These are phyloP conservation scores for Molanna angustata DNA, from an alignment of 2,888 invertebrate genomes.

Conservation along the genomic window DNA sequence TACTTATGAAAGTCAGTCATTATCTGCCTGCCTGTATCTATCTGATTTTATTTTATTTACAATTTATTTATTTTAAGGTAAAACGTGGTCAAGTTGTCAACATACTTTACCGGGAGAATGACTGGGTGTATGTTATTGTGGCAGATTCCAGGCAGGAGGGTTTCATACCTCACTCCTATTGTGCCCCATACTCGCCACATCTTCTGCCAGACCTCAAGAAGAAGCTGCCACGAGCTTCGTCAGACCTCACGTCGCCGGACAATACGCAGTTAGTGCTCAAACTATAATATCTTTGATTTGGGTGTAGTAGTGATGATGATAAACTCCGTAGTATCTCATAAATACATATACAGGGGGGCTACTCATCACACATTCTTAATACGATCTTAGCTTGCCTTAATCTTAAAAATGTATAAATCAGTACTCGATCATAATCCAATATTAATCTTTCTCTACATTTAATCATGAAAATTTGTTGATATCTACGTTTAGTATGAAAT, in stretches of 20 bases:
- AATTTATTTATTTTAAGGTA: too few species aligned
- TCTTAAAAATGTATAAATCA: too few species aligned
- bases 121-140: conserved; percentile 96
- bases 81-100: conserved; percentile 92
- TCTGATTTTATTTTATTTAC: too few species aligned
- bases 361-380: too few species aligned
- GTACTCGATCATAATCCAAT: too few species aligned
- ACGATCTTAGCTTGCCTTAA: too few species aligned
- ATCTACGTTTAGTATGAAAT: too few species aligned
- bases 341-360: neutral
- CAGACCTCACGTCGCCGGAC: conserved; percentile 57
- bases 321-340: neutral
- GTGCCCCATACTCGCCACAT: conserved; percentile 77
- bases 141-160: conserved; percentile 88
- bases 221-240: conserved; percentile 70
- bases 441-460: too few species aligned
- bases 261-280: conserved; percentile 55
- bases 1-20: too few species aligned
- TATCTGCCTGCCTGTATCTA: too few species aligned
- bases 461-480: too few species aligned
- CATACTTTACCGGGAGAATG: conserved; percentile 90
- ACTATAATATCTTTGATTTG: neutral
- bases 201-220: conserved; percentile 82
- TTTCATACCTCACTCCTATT: conserved; percentile 92
- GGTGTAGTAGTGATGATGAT: neutral